Base-by-base conservation (phyloP, 37 sponge, comb jelly and placozoan genomes). In the Theonella swinhoei region DNA sequence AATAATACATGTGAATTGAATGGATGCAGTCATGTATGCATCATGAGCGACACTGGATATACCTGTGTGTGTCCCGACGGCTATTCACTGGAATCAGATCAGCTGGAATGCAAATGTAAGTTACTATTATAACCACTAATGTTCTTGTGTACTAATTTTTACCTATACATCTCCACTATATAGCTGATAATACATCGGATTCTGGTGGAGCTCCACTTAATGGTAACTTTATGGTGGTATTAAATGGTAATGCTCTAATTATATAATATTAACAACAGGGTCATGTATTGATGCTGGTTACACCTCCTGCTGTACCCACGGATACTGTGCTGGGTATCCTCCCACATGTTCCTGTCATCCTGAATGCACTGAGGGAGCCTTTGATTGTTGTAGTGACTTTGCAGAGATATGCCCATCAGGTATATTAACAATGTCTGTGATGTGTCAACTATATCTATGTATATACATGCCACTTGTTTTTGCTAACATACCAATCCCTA, bases 11-110 rank as follows among this genome's bases (percentile, higher is more conserved):
- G 94, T 80, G 71, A 39, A 28, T 62, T 2, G 7, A 72, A 73
- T 30, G 39, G 68, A 14, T 94, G 95, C 74, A 90, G 87, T 40
- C 86, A 84, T 42, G 8, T 94, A 0, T 94, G 95, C 42, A 39
- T 94, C n/a, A 23, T 76, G 36, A 66, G 79, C 14, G 65, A 79
- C 23, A 4, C 4, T 1, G 80, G 78, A 17, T 86, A 82, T 72
- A 61, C 72, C 0, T 93, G 94, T 72, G 80, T 35, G 4, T 93
- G 94, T 71, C 72, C 78, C 22, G 36, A 74, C 0, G 94, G 94
- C 0, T 75, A 47, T 78, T 19, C 7, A 35, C 41, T 78, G 1
- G 42, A 3, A 20, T 1, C 5, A 23, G 65, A 78, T 64, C 35
- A 25, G 22, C 23, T 22, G 4, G 33, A 20, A 1, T 78, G 78